A percentile compares a stretch with the other conserved stretches of the same genome.
These are phyloP conservation scores for Pogonocichla stellata DNA, from an alignment of 2,113 vertebrate species.

Conservation along the genomic window DNA sequence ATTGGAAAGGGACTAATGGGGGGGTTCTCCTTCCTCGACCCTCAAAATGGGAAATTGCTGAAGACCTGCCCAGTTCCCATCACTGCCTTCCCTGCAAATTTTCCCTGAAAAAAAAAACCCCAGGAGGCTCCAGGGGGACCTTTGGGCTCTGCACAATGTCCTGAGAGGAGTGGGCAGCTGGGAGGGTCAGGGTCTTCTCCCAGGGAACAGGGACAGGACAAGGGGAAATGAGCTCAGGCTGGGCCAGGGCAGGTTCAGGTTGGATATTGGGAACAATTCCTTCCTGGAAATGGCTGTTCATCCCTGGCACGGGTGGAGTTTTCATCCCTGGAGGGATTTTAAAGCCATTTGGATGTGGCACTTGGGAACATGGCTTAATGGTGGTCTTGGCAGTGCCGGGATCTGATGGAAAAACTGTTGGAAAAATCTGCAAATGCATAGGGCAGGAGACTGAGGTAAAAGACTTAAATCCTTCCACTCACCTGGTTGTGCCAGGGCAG, in stretches of 20 bases:
- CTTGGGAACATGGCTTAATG: neutral
- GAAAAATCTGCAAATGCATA: no score
- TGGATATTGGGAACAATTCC: neutral
- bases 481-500: neutral
- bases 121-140: rapidly evolving
- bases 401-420: no score
- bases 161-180: neutral
- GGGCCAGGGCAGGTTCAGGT: rapidly evolving
- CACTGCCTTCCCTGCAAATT: neutral
- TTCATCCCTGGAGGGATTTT: neutral
- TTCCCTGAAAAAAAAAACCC: neutral
- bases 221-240: neutral
- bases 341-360: neutral
- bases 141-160: neutral
- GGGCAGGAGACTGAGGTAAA: no score
- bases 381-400: no score
- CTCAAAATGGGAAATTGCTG: neutral
- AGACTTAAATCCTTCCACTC: no score
- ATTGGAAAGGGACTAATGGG: rapidly evolving
- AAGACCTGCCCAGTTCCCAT: neutral
- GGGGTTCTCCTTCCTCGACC: rapidly evolving
- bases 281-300: neutral
- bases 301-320: neutral
- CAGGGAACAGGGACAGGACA: neutral
- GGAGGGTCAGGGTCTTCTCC: rapidly evolving